phyloP scores from a whole-genome alignment of 1,140 invertebrate species.

The Drosophila pseudoananassae region DNA sequence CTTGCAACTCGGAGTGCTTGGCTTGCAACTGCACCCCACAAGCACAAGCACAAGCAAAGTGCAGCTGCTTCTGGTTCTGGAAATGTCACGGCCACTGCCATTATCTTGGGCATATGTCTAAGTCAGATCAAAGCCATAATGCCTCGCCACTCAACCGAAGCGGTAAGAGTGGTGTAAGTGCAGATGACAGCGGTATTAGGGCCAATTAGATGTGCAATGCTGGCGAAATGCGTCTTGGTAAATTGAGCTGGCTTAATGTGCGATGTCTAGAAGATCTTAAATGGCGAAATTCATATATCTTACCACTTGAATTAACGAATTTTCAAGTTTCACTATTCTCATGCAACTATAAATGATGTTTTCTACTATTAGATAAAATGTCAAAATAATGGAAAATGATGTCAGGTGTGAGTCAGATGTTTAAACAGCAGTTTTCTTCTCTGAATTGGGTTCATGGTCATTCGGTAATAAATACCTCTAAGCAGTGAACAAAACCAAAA shows the following conservation, averaged over 20 bases:
- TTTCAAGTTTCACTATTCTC: no score
- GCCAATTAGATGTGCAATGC: slow-evolving; percentile 41
- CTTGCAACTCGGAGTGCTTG: slow-evolving; percentile 33
- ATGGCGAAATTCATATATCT: not conserved
- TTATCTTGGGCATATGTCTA: slow-evolving; percentile 53
- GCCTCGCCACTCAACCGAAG: slow-evolving; percentile 10
- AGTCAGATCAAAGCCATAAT: slow-evolving; percentile 60
- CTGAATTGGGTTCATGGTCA: slow-evolving; percentile 51
- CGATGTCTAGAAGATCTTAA: not conserved
- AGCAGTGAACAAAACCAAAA: slow-evolving; percentile 45
- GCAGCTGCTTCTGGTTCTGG: slow-evolving; percentile 12
- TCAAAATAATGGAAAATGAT: slow-evolving; percentile 8
- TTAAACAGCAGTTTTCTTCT: slow-evolving; percentile 53
- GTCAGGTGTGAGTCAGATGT: slow-evolving; percentile 12
- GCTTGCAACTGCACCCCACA: slow-evolving; percentile 13
- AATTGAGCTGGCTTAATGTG: slow-evolving; percentile 21
- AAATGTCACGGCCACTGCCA: slow-evolving; percentile 11
- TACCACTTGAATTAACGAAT: not conserved
- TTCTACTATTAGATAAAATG: not conserved
- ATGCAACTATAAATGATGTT: not conserved
- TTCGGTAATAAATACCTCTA: slow-evolving; percentile 8
- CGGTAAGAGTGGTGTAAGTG: slow-evolving; percentile 15
- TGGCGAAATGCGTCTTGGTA: not conserved
- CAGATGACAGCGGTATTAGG: slow-evolving; percentile 37
- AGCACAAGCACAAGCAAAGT: slow-evolving; percentile 13